These are phyloP conservation scores for Pelecanus crispus DNA, from an alignment of 2,113 vertebrate species.

Conservation along the genomic window DNA sequence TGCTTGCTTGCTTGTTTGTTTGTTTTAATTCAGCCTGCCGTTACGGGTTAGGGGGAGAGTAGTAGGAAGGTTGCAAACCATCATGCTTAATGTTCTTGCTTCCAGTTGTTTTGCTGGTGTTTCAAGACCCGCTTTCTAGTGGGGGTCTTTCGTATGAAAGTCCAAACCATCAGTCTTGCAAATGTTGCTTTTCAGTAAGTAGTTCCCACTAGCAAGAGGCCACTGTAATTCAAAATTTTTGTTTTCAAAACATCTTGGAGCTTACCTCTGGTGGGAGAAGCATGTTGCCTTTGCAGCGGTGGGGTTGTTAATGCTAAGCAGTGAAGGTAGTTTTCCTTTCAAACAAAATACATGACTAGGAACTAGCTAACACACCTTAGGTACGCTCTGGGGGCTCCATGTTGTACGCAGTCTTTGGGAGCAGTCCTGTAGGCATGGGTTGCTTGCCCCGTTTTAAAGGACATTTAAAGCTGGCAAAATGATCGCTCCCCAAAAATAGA, in stretches of 20 bases:
- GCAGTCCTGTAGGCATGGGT: neutral
- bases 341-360: slow-evolving; percentile 12
- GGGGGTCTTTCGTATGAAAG: neutral
- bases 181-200: slow-evolving; percentile 41
- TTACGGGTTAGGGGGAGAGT: neutral
- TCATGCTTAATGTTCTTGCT: neutral
- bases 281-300: neutral
- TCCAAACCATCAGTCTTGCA: neutral
- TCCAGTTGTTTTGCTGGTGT: neutral
- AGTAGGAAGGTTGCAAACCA: neutral
- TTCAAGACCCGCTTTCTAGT: slow-evolving; percentile 28
- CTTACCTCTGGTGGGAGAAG: slow-evolving; percentile 11
- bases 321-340: slow-evolving; percentile 16
- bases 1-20: neutral
- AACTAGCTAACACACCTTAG: neutral
- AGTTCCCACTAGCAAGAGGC: neutral
- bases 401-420: neutral
- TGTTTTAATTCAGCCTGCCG: neutral
- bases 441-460: neutral
- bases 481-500: accelerated
- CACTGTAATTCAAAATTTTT: slow-evolving; percentile 17
- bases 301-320: neutral
- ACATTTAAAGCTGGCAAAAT: neutral
- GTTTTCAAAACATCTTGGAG: slow-evolving; percentile 35
- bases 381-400: neutral